phyloP scores from a whole-genome alignment of 2,113 vertebrate genomes.

The Bos taurus region ARS-UCD2.0 NC_037339.1:25565501-25566000 shows the following conservation, averaged over 20 bases:
- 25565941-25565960: neutral
- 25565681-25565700: neutral
- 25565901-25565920: neutral
- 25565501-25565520: neutral
- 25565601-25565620: neutral
- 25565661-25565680: neutral
- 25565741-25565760: neutral
- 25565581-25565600: neutral
- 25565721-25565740: neutral
- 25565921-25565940: neutral
- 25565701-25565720: neutral
- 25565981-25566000: neutral
- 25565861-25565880: neutral
- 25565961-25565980: neutral
- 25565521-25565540: neutral
- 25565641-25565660: neutral
- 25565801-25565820: neutral
- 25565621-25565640: neutral
- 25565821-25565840: neutral
- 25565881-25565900: neutral
- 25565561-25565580: neutral
- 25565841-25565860: neutral
- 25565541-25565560: neutral
- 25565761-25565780: neutral
- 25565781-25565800: neutral